Evolutionary conservation across 2,113 vertebrate genomes (phyloP), one percentile per base, ranked within the genome.

Genomic region (Caranx ignobilis): DNA sequence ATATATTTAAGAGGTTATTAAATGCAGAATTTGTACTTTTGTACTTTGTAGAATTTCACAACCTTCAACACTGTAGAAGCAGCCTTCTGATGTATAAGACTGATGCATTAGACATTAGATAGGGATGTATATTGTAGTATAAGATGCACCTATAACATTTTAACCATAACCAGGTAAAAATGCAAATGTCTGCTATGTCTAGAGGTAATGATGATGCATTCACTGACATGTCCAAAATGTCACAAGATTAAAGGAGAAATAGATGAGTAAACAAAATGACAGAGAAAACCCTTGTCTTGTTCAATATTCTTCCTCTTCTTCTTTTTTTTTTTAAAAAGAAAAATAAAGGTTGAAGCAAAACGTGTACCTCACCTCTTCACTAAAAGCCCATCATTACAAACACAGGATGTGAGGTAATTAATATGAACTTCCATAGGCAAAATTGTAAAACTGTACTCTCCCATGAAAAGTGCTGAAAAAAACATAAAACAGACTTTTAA

Each of bases 181-280:
- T 41, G 21, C 47, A 18, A 48, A 60, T 60, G 55, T 41, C 21
- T n/a, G 4, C 18, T 66, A 39, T 52, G 11, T 6, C 39, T 47
- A 15, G 48, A 64, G 8, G 56, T 10, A 26, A 13, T 65, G 59
- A 62, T 55, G 26, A 11, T 41, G 45, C 41, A 54, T 11, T 37
- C 61, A 57, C 50, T 47, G 67, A 59, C 41, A 15, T 72, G 35
- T 75, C 26, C 37, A 55, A 56, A 69, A 54, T 48, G 60, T 71
- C 67, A 64, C 35, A 55, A 32, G 43, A 6, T 65, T 3, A 67
- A 63, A n/a, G 45, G 26, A 56, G 16, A 34, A 41, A 18, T 31
- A 21, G 6, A 43, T 18, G 9, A 56, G 37, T 15, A 34, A 31
- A 70, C 18, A 57, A 13, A 65, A 65, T 21, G 10, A 13, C 62